Percentiles rank a stretch among this genome's conserved stretches.
Evolutionary conservation across 2,797 vertebrate species (phyloP).

Genomic region (Sciaenops ocellatus): DNA sequence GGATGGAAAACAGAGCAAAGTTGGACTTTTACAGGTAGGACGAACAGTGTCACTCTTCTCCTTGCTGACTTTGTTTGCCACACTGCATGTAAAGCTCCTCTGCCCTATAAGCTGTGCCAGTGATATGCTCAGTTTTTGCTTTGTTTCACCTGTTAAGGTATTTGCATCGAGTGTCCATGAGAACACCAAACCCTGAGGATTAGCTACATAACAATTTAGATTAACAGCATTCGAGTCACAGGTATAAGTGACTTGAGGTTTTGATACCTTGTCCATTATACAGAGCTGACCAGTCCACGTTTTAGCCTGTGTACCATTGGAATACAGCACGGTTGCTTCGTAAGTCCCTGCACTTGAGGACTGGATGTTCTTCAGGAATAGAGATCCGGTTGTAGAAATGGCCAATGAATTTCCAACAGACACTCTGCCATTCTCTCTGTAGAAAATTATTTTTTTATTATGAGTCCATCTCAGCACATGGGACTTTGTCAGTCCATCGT

Average conservation of each 20-base stretch:
- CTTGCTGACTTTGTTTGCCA: slow-evolving; percentile 62
- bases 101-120: slow-evolving; percentile 43
- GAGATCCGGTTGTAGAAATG: slow-evolving; percentile 58
- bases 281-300: slow-evolving; percentile 51
- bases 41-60: slow-evolving; percentile 56
- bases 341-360: slow-evolving; percentile 65
- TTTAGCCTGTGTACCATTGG: background rate
- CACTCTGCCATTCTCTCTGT: slow-evolving; percentile 18
- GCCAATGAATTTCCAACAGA: slow-evolving; percentile 58
- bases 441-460: slow-evolving; percentile 50
- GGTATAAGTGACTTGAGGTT: slow-evolving; percentile 61
- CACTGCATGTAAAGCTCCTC: slow-evolving; percentile 58
- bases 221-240: slow-evolving; percentile 62
- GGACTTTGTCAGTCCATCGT: slow-evolving; percentile 13
- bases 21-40: slow-evolving; percentile 43
- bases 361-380: slow-evolving; percentile 58
- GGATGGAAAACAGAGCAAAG: slow-evolving; percentile 47
- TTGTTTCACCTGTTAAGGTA: slow-evolving; percentile 48
- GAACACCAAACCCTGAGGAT: slow-evolving; percentile 58
- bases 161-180: slow-evolving; percentile 65
- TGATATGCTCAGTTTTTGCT: slow-evolving; percentile 56
- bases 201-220: slow-evolving; percentile 54
- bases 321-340: slow-evolving; percentile 14
- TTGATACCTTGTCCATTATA: slow-evolving; percentile 61
- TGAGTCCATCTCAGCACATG: slow-evolving; percentile 73